phyloP scores from a whole-genome alignment of 2,888 invertebrate species.

The Anaspis maculata region DNA sequence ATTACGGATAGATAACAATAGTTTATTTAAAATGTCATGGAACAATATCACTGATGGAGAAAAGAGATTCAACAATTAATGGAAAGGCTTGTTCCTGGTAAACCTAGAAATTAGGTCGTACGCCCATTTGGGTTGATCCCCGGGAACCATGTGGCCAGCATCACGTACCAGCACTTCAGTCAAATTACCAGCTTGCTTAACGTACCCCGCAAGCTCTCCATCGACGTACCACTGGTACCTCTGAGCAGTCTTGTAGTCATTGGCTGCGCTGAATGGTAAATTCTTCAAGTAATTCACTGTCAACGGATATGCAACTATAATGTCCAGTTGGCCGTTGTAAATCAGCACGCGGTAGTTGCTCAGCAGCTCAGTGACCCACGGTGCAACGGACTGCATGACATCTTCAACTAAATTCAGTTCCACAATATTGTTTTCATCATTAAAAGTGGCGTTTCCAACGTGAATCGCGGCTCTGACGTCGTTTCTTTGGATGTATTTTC shows the following conservation, averaged over 20 bases:
- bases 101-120: constrained; percentile 64
- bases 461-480: constrained; percentile 68
- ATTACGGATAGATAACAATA: background rate
- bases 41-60: background rate
- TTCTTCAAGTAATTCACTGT: constrained; percentile 70
- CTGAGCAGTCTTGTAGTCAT: constrained; percentile 56
- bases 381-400: constrained; percentile 73
- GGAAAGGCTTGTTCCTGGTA: constrained; percentile 40
- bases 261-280: constrained; percentile 59
- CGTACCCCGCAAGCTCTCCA: constrained; percentile 66
- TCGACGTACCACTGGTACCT: constrained; percentile 63
- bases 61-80: constrained; percentile 9
- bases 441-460: constrained; percentile 71
- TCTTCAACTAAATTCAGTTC: constrained; percentile 65
- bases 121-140: constrained; percentile 71
- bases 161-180: constrained; percentile 67
- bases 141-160: constrained; percentile 77
- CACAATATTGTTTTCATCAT: constrained; percentile 50
- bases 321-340: constrained; percentile 86
- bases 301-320: constrained; percentile 81
- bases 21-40: constrained; percentile 1
- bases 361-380: constrained; percentile 60
- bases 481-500: constrained; percentile 53
- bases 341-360: constrained; percentile 64
- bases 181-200: constrained; percentile 61